phyloP scores from a whole-genome alignment of 2,888 invertebrate species.

The Nemotelus nigrinus region DNA sequence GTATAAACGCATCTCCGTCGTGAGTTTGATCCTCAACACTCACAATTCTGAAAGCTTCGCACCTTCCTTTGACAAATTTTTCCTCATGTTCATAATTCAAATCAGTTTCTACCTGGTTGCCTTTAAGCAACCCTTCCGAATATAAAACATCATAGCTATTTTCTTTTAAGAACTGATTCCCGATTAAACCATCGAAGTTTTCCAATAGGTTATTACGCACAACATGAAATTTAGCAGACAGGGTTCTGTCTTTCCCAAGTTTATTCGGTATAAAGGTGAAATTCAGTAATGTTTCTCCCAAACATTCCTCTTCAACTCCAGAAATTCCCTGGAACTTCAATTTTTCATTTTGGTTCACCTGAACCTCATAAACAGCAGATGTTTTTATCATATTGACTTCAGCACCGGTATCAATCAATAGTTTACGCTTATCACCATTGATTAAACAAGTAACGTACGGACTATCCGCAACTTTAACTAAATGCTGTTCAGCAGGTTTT shows the following conservation, averaged over 20 bases:
- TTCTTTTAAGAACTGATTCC: neutral
- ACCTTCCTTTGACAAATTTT: neutral
- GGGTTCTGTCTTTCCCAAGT: neutral
- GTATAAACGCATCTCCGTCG: neutral
- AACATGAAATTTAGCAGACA: slow-evolving; percentile 6
- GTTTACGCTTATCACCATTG: neutral
- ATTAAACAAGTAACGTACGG: neutral
- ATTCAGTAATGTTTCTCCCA: neutral
- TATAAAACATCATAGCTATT: neutral
- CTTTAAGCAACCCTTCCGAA: neutral
- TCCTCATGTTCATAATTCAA: neutral
- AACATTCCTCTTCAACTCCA: neutral
- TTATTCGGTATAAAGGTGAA: neutral
- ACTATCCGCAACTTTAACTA: neutral
- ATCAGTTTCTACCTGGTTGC: neutral
- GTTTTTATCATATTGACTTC: neutral
- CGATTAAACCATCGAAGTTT: slow-evolving; percentile 1
- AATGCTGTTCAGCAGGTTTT: neutral
- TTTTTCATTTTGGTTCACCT: neutral
- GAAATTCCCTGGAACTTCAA: neutral
- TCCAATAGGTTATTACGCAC: neutral
- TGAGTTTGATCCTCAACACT: neutral
- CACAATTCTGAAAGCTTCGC: neutral
- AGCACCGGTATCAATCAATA: slow-evolving; percentile 2
- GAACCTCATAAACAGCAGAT: neutral